phyloP scores from a whole-genome alignment of 2,113 vertebrate genomes.

The Pongo abelii region DNA sequence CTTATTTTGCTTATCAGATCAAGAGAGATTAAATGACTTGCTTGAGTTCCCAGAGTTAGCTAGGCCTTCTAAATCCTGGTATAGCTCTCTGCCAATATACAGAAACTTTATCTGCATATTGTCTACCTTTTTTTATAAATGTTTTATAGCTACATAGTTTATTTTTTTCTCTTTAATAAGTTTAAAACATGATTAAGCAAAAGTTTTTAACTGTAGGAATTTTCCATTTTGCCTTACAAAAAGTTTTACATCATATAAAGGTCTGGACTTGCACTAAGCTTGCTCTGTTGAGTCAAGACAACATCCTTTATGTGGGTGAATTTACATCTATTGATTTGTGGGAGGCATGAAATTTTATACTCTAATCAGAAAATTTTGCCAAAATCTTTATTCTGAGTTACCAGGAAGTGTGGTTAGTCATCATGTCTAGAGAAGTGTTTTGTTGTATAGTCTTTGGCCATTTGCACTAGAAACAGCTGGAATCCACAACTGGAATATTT shows the following conservation, averaged over 20 bases:
- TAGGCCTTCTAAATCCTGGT: not conserved
- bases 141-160: not conserved
- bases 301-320: constrained; percentile 73
- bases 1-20: not conserved
- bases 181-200: not conserved
- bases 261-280: constrained; percentile 66
- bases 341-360: constrained; percentile 80
- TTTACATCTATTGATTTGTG: constrained; percentile 78
- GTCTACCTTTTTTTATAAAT: not conserved
- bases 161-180: not conserved
- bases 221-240: constrained; percentile 66
- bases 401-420: constrained; percentile 47
- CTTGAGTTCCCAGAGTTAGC: not conserved
- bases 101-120: not conserved
- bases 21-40: not conserved
- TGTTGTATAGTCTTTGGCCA: too few species aligned
- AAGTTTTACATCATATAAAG: constrained; percentile 37
- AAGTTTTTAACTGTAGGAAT: constrained; percentile 62
- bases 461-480: too few species aligned
- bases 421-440: not conserved
- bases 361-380: constrained; percentile 72
- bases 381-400: constrained; percentile 72
- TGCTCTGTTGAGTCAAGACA: constrained; percentile 68
- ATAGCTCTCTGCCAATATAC: not conserved
- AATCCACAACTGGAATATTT: not conserved